Percentiles rank a stretch among this genome's conserved stretches.
Evolutionary conservation across 2,888 invertebrate genomes (phyloP).

Genomic region (Smittia sp.): DNA sequence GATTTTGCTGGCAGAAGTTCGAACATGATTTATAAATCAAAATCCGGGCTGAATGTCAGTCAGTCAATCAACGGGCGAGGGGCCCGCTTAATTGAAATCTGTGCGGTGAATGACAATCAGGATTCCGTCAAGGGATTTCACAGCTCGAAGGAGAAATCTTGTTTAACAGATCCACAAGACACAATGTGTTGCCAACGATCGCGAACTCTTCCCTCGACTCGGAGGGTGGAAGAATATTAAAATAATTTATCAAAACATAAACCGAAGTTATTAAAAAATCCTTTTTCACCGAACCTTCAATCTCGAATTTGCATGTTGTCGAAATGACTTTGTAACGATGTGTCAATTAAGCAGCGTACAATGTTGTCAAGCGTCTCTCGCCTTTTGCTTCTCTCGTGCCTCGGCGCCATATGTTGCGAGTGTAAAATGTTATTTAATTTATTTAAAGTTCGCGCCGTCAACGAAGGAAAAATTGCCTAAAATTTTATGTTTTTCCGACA

Average conservation of each 20-base stretch:
- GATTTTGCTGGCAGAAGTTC: background rate
- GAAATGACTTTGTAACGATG: conserved; percentile 14
- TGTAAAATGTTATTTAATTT: conserved; percentile 22
- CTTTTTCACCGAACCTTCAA: too few relatives aligned
- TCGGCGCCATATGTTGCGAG: conserved; percentile 10
- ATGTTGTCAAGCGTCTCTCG: background rate
- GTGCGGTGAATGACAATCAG: too few relatives aligned
- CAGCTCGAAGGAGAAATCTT: background rate
- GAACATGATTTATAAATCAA: background rate
- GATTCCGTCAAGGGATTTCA: background rate
- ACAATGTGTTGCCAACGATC: conserved; percentile 10
- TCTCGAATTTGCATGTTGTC: conserved; percentile 1
- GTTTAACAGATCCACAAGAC: conserved; percentile 13
- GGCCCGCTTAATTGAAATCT: background rate
- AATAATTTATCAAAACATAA: conserved; percentile 23
- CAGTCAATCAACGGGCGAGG: background rate
- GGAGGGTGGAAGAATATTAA: conserved; percentile 12
- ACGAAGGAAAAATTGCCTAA: background rate
- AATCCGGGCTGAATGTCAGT: background rate
- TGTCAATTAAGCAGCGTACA: conserved; percentile 14
- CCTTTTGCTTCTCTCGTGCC: background rate
- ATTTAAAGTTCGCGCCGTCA: conserved; percentile 17
- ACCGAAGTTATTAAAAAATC: background rate
- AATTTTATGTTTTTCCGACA: conserved; percentile 21
- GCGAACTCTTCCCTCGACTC: conserved; percentile 3